Evolutionary conservation across 2,888 invertebrate genomes (phyloP).

Genomic region (Cistogaster globosa): DNA sequence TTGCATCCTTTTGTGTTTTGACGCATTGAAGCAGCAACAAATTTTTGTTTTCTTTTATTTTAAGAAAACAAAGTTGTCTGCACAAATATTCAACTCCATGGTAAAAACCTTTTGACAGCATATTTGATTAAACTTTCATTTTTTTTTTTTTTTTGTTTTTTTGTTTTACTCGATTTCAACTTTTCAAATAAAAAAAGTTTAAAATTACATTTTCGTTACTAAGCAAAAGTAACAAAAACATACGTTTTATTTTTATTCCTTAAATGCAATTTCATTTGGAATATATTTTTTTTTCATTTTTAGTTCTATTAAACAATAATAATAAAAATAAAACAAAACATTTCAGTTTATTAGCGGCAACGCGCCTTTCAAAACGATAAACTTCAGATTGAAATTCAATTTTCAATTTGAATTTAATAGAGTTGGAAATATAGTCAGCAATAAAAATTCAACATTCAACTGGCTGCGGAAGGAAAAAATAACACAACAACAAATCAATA

Average conservation of each 20-base stretch:
- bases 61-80: constrained; percentile 50
- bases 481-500: constrained; percentile 28
- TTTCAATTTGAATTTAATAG: constrained; percentile 70
- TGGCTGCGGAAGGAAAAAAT: constrained; percentile 14
- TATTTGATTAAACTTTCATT: constrained; percentile 66
- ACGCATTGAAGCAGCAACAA: constrained; percentile 52
- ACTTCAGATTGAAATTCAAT: constrained; percentile 64
- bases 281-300: constrained; percentile 18
- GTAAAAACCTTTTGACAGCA: constrained; percentile 61
- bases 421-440: constrained; percentile 67
- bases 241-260: not conserved
- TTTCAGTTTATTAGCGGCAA: constrained; percentile 56
- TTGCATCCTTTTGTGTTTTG: constrained; percentile 44
- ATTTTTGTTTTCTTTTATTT: constrained; percentile 55
- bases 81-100: constrained; percentile 41
- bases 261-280: constrained; percentile 58
- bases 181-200: constrained; percentile 47
- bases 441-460: constrained; percentile 60
- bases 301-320: constrained; percentile 42
- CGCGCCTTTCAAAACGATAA: constrained; percentile 50
- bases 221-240: constrained; percentile 26
- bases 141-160: constrained; percentile 30
- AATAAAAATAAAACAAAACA: constrained; percentile 44
- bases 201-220: constrained; percentile 66
- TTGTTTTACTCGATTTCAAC: not conserved